Evolutionary conservation across 1,140 invertebrate genomes (phyloP).

Genomic region (Bradysia coprophila): DNA sequence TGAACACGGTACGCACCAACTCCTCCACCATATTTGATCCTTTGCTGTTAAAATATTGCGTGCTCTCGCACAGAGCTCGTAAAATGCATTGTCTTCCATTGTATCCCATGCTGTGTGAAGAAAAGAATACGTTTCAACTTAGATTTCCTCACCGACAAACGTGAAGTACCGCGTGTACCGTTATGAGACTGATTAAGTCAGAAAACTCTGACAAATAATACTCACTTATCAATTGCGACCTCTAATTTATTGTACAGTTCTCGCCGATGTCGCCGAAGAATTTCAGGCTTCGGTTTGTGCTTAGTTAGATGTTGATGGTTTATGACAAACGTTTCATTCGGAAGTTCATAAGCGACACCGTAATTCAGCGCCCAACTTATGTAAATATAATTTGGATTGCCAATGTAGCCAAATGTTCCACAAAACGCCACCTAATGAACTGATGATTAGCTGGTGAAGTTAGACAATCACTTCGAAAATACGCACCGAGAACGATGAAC

Average conservation of each 20-base stretch:
- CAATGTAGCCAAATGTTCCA: conserved; percentile 21
- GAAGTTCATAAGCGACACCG: conserved; percentile 56
- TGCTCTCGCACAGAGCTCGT: conserved; percentile 47
- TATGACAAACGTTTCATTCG: conserved; percentile 41
- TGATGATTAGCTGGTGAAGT: too few species aligned
- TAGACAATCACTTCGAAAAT: conserved; percentile 5
- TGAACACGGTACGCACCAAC: conserved; percentile 39
- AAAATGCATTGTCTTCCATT: conserved; percentile 42
- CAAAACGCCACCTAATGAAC: conserved; percentile 18
- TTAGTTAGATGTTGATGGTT: conserved; percentile 23
- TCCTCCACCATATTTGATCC: conserved; percentile 46
- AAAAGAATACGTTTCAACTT: too few species aligned
- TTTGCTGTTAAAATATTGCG: conserved; percentile 36
- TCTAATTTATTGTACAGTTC: conserved; percentile 46
- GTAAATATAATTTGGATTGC: conserved; percentile 16
- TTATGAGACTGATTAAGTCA: too few species aligned
- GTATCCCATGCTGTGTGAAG: conserved; percentile 49
- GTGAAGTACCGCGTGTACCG: too few species aligned
- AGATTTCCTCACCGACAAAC: too few species aligned
- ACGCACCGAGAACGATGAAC: conserved; percentile 23
- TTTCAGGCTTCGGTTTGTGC: conserved; percentile 16
- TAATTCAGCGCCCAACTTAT: conserved; percentile 33
- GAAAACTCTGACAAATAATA: not conserved
- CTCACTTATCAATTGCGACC: conserved; percentile 44
- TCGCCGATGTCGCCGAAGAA: conserved; percentile 30